Evolutionary conservation across 2,888 invertebrate species (phyloP).

Genomic region (Branchellion lobata): DNA sequence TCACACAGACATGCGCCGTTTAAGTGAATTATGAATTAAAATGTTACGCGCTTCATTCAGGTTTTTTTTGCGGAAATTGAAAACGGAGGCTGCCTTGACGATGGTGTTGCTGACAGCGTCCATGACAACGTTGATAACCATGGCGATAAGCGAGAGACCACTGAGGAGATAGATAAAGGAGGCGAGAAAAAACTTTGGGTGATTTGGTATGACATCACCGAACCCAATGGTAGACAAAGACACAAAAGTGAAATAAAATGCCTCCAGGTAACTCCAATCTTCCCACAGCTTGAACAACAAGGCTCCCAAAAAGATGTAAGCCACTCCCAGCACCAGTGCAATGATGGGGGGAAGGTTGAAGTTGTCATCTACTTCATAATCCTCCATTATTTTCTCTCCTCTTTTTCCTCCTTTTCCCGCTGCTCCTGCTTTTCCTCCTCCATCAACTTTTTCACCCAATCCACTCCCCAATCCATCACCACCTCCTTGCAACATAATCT

Average conservation of each 20-base stretch:
- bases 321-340: slow-evolving; percentile 77
- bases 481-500: neutral
- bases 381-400: slow-evolving; percentile 21
- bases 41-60: neutral
- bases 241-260: slow-evolving; percentile 95
- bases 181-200: slow-evolving; percentile 84
- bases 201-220: slow-evolving; percentile 83
- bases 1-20: slow-evolving; percentile 32
- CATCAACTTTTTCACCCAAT: neutral
- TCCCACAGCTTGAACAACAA: slow-evolving; percentile 68
- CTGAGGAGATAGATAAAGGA: slow-evolving; percentile 90
- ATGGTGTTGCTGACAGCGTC: slow-evolving; percentile 53
- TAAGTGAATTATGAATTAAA: neutral
- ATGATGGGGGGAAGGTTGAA: slow-evolving; percentile 90
- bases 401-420: neutral
- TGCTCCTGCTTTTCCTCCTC: too few relatives aligned
- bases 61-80: slow-evolving; percentile 31
- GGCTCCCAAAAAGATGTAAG: slow-evolving; percentile 85
- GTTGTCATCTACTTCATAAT: slow-evolving; percentile 67
- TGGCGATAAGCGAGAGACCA: slow-evolving; percentile 89
- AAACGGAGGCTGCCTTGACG: slow-evolving; percentile 54
- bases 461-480: neutral
- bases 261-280: slow-evolving; percentile 84
- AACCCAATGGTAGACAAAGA: slow-evolving; percentile 97
- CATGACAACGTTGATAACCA: slow-evolving; percentile 86